phyloP scores from a whole-genome alignment of 2,888 invertebrate species.

The Lasioglossum leucozonium region DNA sequence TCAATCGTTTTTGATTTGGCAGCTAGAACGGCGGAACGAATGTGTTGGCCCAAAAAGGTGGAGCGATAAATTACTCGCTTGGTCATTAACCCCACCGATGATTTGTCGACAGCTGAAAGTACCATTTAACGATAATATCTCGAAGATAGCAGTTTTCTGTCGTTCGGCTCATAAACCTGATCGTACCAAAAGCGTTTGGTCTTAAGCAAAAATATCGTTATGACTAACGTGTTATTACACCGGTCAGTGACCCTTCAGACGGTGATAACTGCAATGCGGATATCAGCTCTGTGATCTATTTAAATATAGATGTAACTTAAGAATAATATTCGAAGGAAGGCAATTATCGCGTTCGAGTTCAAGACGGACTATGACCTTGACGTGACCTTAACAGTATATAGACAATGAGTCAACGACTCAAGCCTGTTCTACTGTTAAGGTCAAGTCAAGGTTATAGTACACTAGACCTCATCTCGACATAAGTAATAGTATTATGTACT shows the following conservation, averaged over 20 bases:
- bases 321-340: no score
- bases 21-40: not conserved
- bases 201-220: not conserved
- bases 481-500: no score
- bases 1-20: not conserved
- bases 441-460: no score
- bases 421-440: no score
- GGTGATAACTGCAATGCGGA: not conserved
- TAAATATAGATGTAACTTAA: no score
- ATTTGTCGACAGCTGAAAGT: not conserved
- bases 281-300: not conserved
- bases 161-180: not conserved
- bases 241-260: not conserved
- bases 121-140: not conserved
- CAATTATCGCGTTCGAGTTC: no score
- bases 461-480: no score
- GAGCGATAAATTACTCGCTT: not conserved
- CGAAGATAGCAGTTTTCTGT: not conserved
- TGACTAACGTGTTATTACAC: not conserved
- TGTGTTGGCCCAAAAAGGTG: not conserved
- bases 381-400: no score
- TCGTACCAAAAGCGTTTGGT: not conserved
- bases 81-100: not conserved
- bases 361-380: no score
- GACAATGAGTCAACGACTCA: no score